Evolutionary conservation across 2,113 vertebrate genomes (phyloP), one percentile per base, ranked within the genome.

Genomic region (Blennius ocellaris): DNA sequence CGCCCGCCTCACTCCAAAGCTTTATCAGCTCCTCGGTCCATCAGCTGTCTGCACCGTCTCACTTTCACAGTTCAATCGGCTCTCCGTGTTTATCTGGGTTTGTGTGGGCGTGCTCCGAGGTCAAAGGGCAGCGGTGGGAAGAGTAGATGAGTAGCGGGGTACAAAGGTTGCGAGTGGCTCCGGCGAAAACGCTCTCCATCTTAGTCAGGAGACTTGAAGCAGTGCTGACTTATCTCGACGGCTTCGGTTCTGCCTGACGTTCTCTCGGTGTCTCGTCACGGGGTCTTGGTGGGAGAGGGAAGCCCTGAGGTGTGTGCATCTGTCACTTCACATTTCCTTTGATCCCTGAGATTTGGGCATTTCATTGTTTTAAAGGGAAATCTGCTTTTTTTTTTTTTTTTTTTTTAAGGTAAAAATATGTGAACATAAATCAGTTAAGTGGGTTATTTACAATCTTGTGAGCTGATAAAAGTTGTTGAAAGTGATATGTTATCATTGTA

Each of bases 1-100:
- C 79, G 76, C 48, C 30, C 30, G 37, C 67, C 64, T 63, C 47
- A 44, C 57, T 2, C 16, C 48, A 37, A 50, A 43, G 41, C 66
- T 76, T 82, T 84, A 87, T 85, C 82, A 57, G 72, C 4, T 14
- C 41, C 41, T 44, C 5, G 52, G 43, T 44, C 78, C 37, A n/a
- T 73, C 3, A 8, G 47, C 71, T 71, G 67, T 86, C 78, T 64
- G 69, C 79, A 43, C 58, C 8, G 45, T 69, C 43, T 81, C 78
- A 79, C 86, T 79, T 75, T 88, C 72, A 52, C 80, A 21, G 71
- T 59, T 59, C 68, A 78, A 17, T 78, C 84, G 66, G 58, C 21
- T 21, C 45, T 58, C 74, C 49, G 59, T 21, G 60, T 55, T 73
- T 80, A 83, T 84, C 72, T 73, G 3, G 0, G 9, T 65, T 43